phyloP scores from a whole-genome alignment of 2,113 vertebrate species.

The Zeus faber region DNA sequence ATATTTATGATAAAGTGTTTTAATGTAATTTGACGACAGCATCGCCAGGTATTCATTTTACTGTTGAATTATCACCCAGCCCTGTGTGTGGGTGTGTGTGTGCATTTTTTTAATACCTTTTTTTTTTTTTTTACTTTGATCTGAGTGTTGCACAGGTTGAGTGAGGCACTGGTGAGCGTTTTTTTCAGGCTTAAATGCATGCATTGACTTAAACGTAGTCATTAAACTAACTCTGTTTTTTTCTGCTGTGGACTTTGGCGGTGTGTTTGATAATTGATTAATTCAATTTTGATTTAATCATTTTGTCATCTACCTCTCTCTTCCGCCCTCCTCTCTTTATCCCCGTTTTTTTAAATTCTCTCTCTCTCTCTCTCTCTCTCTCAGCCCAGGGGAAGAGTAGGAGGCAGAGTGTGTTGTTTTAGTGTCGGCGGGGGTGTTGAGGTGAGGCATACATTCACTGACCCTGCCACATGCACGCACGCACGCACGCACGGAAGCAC shows the following conservation, averaged over 20 bases:
- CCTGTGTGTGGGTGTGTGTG: neutral
- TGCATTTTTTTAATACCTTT: neutral
- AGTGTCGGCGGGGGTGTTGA: constrained; percentile 50
- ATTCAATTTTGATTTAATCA: neutral
- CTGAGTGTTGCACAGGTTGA: too few relatives aligned
- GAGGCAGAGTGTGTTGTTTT: constrained; percentile 74
- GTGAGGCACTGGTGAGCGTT: too few relatives aligned
- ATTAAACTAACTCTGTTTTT: too few relatives aligned
- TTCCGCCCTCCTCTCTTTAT: neutral
- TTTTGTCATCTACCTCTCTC: constrained; percentile 1
- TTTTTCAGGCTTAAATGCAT: too few relatives aligned
- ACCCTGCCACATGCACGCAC: constrained; percentile 30
- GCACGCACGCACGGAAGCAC: constrained; percentile 9
- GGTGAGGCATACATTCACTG: constrained; percentile 42
- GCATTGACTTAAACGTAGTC: too few relatives aligned
- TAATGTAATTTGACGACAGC: too few relatives aligned
- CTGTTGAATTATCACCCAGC: too few relatives aligned
- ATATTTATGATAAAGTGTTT: too few relatives aligned
- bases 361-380: constrained; percentile 27
- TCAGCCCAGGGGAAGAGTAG: constrained; percentile 72
- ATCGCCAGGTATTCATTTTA: too few relatives aligned
- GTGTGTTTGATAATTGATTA: too few relatives aligned
- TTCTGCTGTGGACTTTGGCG: too few relatives aligned
- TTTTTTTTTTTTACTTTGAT: neutral
- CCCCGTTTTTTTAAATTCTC: neutral